Base-by-base conservation (phyloP, 2,113 vertebrate genomes). In the Apus apus region DNA sequence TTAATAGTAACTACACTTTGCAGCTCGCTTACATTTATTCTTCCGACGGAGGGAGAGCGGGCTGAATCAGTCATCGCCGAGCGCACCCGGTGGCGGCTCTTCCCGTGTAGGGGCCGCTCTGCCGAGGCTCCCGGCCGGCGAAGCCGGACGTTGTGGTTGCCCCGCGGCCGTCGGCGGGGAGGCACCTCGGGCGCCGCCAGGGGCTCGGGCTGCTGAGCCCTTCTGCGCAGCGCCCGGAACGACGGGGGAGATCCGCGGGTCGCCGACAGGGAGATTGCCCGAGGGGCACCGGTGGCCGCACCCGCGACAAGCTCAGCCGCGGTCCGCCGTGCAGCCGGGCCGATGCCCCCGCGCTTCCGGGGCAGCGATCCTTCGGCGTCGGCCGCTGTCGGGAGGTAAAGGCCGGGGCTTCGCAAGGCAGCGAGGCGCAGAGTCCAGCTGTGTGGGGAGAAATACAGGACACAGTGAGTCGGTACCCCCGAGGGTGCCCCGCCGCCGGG, bases 1-100 rank as follows among this genome's bases (percentile, higher is more conserved):
- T 88, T 90, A 90, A 90, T 78, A 85, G 94, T 95, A 96, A 95
- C 92, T 94, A 92, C 94, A 94, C 89, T 92, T 90, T 57, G 81
- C 91, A 68, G 85, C 85, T 81, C 74, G 85, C 92, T 94, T 66
- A 60, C 93, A 93, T 87, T 74, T 61, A 58, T 96, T 90, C 92
- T 93, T 94, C 64, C 38, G 67, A 91, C 13, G 65, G 6, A 58
- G 65, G 65, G 20, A 76, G 76, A 5, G 60, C 23, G n/a, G 51
- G 50, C 29, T 51, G 65, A 26, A 70, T 64, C 90, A 36, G 46
- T 66, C 71, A 77, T 15, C 3, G 17, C 70, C 54, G 36, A 58
- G 36, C 29, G 40, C 72, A 36, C 20, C 30, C 73, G 34, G 6
- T 12, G 10, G 50, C 32, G 5, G 38, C 54, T 90, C 21, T 26